Conservation (phyloP, 2,113 vertebrate species). For the Apodemus sylvaticus region DNA sequence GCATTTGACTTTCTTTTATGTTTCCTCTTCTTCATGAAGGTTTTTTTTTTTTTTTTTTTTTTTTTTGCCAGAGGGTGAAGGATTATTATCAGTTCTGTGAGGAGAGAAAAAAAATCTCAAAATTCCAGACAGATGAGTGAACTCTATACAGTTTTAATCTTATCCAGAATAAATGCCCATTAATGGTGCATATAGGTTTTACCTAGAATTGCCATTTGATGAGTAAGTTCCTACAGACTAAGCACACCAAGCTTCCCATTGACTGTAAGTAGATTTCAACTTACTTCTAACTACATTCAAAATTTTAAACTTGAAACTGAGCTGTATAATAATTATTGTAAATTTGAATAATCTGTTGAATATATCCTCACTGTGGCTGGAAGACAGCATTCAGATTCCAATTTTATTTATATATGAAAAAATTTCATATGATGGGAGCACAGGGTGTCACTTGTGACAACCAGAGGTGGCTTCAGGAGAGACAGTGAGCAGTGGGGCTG, state of each 20-base stretch:
- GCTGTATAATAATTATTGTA: constrained; percentile 50
- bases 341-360: constrained; percentile 45
- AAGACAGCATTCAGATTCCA: not conserved
- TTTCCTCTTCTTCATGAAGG: constrained; percentile 16
- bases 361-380: constrained; percentile 20
- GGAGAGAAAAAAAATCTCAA: not conserved
- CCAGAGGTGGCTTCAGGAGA: not conserved
- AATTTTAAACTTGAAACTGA: not conserved
- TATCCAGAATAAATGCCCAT: constrained; percentile 13
- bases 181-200: constrained; percentile 18
- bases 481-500: not conserved
- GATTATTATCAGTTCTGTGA: constrained; percentile 22
- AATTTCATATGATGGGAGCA: not conserved
- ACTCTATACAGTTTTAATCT: not conserved
- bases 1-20: constrained; percentile 20
- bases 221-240: constrained; percentile 28
- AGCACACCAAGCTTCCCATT: not conserved
- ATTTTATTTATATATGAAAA: constrained; percentile 17
- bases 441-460: not conserved
- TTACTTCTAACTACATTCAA: constrained; percentile 5
- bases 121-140: constrained; percentile 48
- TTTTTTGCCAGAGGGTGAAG: constrained; percentile 32
- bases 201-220: constrained; percentile 33
- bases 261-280: constrained; percentile 44
- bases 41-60: no score